These are phyloP conservation scores for Caenorhabditis sp. DNA, from an alignment of 2,888 invertebrate species.

Conservation along the genomic window DNA sequence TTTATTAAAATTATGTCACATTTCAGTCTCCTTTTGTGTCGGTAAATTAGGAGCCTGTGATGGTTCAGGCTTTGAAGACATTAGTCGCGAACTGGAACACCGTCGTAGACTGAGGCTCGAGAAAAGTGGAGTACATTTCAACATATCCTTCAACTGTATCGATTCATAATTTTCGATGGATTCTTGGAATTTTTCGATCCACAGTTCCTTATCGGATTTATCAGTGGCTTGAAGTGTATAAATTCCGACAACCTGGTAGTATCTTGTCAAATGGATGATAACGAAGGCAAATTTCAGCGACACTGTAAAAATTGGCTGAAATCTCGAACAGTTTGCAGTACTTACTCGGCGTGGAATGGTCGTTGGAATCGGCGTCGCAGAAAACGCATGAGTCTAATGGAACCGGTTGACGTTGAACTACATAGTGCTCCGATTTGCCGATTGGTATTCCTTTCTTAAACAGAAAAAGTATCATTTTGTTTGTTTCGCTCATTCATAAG, in stretches of 20 bases:
- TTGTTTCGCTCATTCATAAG: too few relatives aligned
- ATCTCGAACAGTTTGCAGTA: too few relatives aligned
- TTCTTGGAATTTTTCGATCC: slow-evolving; percentile 71
- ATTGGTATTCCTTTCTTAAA: slow-evolving; percentile 55
- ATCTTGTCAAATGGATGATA: slow-evolving; percentile 74
- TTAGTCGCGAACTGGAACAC: slow-evolving; percentile 51
- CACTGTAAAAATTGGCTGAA: slow-evolving; percentile 43
- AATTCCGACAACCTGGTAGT: slow-evolving; percentile 74
- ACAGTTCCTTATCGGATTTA: slow-evolving; percentile 72
- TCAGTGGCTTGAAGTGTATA: slow-evolving; percentile 73
- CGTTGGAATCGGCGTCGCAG: slow-evolving; percentile 73
- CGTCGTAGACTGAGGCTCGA: slow-evolving; percentile 62
- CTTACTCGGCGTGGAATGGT: slow-evolving; percentile 53
- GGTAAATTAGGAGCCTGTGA: not conserved
- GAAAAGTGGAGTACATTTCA: slow-evolving; percentile 68
- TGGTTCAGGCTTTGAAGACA: slow-evolving; percentile 32
- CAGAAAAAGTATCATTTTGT: slow-evolving; percentile 6
- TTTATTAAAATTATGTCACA: not conserved
- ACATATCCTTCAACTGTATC: slow-evolving; percentile 70
- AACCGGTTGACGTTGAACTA: slow-evolving; percentile 74
- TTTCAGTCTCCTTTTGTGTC: not conserved
- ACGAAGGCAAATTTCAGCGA: slow-evolving; percentile 73
- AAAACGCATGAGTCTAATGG: slow-evolving; percentile 74
- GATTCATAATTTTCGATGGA: slow-evolving; percentile 72
- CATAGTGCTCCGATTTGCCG: slow-evolving; percentile 69